Evolutionary conservation across 2,113 vertebrate species (phyloP).

Genomic region (Pampusana beccarii): DNA sequence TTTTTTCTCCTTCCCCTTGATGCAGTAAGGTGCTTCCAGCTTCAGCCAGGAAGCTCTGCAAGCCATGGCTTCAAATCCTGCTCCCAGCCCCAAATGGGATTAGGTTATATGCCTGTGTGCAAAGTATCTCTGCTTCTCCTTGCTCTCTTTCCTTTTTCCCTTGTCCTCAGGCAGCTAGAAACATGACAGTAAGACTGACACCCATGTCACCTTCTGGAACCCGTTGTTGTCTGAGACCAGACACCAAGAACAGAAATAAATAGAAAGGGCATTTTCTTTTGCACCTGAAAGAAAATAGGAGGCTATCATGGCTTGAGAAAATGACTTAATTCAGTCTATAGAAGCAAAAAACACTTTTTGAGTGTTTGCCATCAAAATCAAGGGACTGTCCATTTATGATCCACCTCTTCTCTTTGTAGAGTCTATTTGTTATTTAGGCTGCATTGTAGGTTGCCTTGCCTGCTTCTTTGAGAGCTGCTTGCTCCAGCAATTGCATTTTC

Average conservation of each 20-base stretch:
- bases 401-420: neutral
- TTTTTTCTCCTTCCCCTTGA: neutral
- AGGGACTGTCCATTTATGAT: rapidly evolving
- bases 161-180: neutral
- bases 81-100: neutral
- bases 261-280: neutral
- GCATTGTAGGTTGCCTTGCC: neutral
- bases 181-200: neutral
- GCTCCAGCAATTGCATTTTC: neutral
- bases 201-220: neutral
- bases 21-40: neutral
- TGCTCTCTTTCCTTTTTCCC: neutral
- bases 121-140: neutral
- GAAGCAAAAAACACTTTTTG: neutral
- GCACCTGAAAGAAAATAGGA: neutral
- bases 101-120: rapidly evolving
- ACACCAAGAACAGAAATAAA: neutral
- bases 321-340: neutral
- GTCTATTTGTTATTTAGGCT: neutral
- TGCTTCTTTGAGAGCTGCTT: neutral
- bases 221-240: neutral
- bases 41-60: neutral
- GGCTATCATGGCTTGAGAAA: neutral
- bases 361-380: neutral
- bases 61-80: neutral